Evolutionary conservation across 2,797 vertebrate species (phyloP).

Genomic region (Eupleurogrammus muticus): DNA sequence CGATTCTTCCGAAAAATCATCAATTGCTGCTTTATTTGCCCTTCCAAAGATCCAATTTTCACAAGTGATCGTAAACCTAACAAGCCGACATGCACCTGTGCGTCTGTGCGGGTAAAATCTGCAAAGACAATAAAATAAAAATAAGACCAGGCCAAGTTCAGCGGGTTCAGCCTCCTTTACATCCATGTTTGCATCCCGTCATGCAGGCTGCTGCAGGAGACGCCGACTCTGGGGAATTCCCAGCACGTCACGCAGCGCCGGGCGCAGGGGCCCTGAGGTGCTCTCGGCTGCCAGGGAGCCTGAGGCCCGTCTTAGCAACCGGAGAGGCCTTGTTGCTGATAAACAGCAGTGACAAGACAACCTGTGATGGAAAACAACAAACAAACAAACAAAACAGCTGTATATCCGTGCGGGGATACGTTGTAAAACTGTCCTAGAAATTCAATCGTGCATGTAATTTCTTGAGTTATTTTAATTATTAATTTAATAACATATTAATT

Average conservation of each 20-base stretch:
- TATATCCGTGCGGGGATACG: not conserved
- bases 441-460: no score
- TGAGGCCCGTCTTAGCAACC: constrained; percentile 68
- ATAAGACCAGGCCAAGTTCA: constrained; percentile 8
- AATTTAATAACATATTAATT: no score
- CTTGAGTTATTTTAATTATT: no score
- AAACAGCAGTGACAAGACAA: constrained; percentile 56
- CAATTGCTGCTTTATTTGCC: not conserved
- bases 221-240: constrained; percentile 69
- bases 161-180: constrained; percentile 37
- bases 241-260: constrained; percentile 59
- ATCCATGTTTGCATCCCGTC: constrained; percentile 53
- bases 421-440: not conserved
- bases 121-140: constrained; percentile 1
- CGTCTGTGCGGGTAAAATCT: not conserved
- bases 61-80: not conserved
- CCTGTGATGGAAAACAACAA: constrained; percentile 35
- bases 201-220: constrained; percentile 51
- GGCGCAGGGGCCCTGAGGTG: constrained; percentile 63
- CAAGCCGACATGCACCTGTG: not conserved
- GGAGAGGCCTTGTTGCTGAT: constrained; percentile 53
- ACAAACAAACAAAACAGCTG: constrained; percentile 45
- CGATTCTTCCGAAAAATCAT: not conserved
- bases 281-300: constrained; percentile 61
- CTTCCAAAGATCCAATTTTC: not conserved